These are phyloP conservation scores for Temnothorax rugatulus DNA, from an alignment of 2,888 invertebrate genomes.

Conservation along the genomic window DNA sequence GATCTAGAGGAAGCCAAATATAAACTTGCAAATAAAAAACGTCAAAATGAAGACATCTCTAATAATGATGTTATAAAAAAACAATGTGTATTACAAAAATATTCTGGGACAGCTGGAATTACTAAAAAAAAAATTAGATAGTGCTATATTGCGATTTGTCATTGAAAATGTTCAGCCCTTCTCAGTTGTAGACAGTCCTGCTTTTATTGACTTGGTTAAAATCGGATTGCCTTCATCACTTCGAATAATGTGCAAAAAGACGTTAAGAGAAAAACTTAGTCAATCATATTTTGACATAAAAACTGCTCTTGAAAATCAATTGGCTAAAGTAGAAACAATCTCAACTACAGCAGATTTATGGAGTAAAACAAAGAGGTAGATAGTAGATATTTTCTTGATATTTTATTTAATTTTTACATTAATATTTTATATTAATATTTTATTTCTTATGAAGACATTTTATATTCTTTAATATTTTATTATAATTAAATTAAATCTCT, in stretches of 20 bases:
- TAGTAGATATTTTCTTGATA: background rate
- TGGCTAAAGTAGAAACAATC: background rate
- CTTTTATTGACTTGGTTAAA: slow-evolving; percentile 16
- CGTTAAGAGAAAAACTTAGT: slow-evolving; percentile 5
- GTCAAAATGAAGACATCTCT: background rate
- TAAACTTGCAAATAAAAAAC: slow-evolving; percentile 8
- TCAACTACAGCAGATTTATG: slow-evolving; percentile 19
- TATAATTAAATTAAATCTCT: background rate
- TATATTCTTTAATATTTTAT: background rate
- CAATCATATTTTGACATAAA: background rate
- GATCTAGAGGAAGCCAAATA: background rate
- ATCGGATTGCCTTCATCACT: background rate
- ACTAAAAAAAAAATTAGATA: slow-evolving; percentile 8
- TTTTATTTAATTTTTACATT: background rate
- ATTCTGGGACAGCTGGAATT: background rate
- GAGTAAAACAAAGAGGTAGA: background rate
- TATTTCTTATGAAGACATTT: background rate
- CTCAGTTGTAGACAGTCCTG: slow-evolving; percentile 2
- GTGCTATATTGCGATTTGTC: slow-evolving; percentile 8
- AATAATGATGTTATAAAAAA: background rate
- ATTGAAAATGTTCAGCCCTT: slow-evolving; percentile 11
- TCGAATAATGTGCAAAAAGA: slow-evolving; percentile 23
- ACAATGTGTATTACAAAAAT: background rate
- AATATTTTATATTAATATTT: background rate
- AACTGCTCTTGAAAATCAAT: background rate